Evolutionary conservation across 1,140 invertebrate genomes (phyloP).

Genomic region (Eurosta solidaginis): DNA sequence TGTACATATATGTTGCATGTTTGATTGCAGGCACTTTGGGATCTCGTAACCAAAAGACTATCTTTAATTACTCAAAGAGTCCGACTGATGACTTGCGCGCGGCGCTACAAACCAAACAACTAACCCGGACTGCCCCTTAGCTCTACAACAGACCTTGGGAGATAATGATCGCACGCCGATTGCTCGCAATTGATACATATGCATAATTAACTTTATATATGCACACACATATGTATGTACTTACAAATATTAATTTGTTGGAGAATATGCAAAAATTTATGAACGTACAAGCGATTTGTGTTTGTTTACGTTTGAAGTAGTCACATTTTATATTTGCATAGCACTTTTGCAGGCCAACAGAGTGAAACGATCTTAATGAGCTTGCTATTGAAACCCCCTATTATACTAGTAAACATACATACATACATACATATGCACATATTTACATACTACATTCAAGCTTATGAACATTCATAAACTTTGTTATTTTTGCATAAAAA

Average conservation of each 20-base stretch:
- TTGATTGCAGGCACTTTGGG: background rate
- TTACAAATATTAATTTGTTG: background rate
- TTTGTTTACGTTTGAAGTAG: no score
- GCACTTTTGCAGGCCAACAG: no score
- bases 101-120: background rate
- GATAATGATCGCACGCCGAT: background rate
- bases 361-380: no score
- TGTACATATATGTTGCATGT: background rate
- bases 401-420: no score
- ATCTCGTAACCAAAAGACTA: background rate
- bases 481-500: background rate
- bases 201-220: no score
- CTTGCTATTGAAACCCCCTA: no score
- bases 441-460: no score
- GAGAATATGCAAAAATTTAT: background rate
- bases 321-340: no score
- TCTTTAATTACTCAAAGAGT: constrained; percentile 20
- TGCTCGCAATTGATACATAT: background rate
- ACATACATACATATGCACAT: no score
- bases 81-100: background rate
- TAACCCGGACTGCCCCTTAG: no score
- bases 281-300: no score
- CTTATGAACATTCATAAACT: no score
- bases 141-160: background rate
- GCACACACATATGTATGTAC: background rate